Conservation (phyloP, 2,888 invertebrate species). For the Esperia sulphurella region DNA sequence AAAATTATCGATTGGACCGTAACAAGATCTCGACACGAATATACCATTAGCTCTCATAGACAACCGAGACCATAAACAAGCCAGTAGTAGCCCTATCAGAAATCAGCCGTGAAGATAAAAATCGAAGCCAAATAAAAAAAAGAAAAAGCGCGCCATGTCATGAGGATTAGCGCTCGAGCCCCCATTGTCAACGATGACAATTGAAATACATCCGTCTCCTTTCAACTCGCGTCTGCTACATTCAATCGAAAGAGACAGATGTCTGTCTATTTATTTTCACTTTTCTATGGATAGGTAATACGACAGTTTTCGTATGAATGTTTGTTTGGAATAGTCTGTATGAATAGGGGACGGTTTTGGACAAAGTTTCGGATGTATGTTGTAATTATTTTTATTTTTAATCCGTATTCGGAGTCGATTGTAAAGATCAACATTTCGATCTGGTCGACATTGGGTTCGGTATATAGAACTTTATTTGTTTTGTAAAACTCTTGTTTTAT, state of each 20-base stretch:
- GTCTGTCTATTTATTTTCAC: constrained; percentile 66
- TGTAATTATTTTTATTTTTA: constrained; percentile 65
- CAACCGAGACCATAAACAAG: constrained; percentile 51
- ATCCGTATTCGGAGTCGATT: constrained; percentile 51
- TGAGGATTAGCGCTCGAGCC: constrained; percentile 62
- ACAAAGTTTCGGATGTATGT: constrained; percentile 50
- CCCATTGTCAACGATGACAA: constrained; percentile 69
- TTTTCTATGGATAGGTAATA: constrained; percentile 67
- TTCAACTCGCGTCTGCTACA: constrained; percentile 31
- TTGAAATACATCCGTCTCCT: constrained; percentile 61
- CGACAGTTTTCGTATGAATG: constrained; percentile 75
- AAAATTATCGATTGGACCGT: constrained; percentile 45
- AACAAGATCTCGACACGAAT: constrained; percentile 66
- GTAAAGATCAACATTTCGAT: constrained; percentile 31
- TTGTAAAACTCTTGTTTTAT: not conserved
- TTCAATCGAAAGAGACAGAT: constrained; percentile 44
- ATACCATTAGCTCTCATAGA: constrained; percentile 63
- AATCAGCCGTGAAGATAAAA: constrained; percentile 58
- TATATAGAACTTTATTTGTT: not conserved
- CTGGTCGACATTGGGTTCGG: not conserved
- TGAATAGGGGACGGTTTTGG: constrained; percentile 49
- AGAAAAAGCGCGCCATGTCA: constrained; percentile 64
- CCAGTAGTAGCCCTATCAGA: constrained; percentile 61
- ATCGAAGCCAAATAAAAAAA: constrained; percentile 44
- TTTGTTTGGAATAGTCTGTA: constrained; percentile 63